Evolutionary conservation across 2,113 vertebrate genomes (phyloP).

Genomic region (Lycocorax pyrrhopterus): DNA sequence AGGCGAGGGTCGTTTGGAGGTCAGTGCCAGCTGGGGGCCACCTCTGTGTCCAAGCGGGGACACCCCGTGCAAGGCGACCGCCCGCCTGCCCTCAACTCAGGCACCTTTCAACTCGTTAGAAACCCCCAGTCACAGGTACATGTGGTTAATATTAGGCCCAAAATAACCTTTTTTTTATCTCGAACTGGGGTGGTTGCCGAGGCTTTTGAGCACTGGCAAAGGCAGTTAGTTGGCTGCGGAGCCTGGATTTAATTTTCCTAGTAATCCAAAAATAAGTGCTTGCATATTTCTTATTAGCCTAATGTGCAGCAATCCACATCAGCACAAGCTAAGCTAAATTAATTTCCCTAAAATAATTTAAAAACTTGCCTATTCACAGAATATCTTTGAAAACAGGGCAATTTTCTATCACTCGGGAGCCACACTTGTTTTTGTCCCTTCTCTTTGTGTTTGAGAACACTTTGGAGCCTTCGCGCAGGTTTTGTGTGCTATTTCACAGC

Average conservation of each 20-base stretch:
- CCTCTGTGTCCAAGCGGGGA: conserved; percentile 79
- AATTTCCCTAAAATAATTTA: conserved; percentile 67
- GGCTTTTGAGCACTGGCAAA: conserved; percentile 64
- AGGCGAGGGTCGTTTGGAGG: conserved; percentile 88
- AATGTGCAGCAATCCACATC: conserved; percentile 77
- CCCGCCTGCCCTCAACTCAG: conserved; percentile 66
- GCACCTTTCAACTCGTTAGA: conserved; percentile 77
- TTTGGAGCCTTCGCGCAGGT: conserved; percentile 28
- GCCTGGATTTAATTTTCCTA: conserved; percentile 96
- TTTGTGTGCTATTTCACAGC: conserved; percentile 42
- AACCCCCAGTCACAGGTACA: conserved; percentile 79
- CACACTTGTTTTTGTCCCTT: conserved; percentile 55
- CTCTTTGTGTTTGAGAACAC: conserved; percentile 49
- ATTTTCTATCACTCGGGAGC: conserved; percentile 64
- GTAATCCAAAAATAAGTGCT: conserved; percentile 93
- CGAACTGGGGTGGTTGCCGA: conserved; percentile 65
- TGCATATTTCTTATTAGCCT: conserved; percentile 89
- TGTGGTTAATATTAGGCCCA: conserved; percentile 90
- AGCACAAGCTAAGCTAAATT: conserved; percentile 69
- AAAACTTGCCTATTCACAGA: conserved; percentile 56
- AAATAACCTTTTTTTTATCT: conserved; percentile 72
- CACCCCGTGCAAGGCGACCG: conserved; percentile 69
- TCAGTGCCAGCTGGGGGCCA: conserved; percentile 90
- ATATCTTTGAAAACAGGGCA: conserved; percentile 64
- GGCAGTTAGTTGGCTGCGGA: conserved; percentile 72